phyloP scores from a whole-genome alignment of 2,113 vertebrate genomes.

The Callocephalon fimbriatum region DNA sequence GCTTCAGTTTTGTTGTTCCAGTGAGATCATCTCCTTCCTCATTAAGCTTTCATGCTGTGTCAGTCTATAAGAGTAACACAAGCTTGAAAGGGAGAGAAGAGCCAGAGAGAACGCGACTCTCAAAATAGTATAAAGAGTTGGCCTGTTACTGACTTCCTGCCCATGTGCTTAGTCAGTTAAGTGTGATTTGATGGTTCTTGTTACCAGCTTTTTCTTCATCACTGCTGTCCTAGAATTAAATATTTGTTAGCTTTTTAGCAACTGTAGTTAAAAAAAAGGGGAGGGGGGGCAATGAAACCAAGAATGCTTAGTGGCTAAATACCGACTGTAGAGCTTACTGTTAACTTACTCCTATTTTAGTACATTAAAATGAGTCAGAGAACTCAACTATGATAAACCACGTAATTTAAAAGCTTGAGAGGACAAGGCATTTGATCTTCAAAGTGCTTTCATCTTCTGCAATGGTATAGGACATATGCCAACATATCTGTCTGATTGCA shows the following conservation, averaged over 20 bases:
- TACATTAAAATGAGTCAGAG: slow-evolving; percentile 52
- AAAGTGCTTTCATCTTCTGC: slow-evolving; percentile 66
- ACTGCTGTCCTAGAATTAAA: slow-evolving; percentile 12
- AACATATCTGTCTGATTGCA: slow-evolving; percentile 68
- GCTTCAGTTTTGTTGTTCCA: slow-evolving; percentile 61
- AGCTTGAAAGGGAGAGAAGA: slow-evolving; percentile 42
- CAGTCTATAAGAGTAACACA: slow-evolving; percentile 65
- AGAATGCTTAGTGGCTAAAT: slow-evolving; percentile 21
- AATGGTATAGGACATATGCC: slow-evolving; percentile 33
- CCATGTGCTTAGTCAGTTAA: slow-evolving; percentile 60
- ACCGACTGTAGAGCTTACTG: not conserved
- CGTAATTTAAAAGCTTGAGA: slow-evolving; percentile 60
- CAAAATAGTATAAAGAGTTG: slow-evolving; percentile 59
- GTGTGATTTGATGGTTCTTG: slow-evolving; percentile 37
- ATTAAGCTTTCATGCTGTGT: slow-evolving; percentile 71
- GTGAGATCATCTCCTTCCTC: slow-evolving; percentile 71
- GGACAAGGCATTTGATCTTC: slow-evolving; percentile 69
- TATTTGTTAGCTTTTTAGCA: slow-evolving; percentile 32
- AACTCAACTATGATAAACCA: slow-evolving; percentile 58
- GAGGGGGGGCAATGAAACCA: not conserved
- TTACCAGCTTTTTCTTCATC: slow-evolving; percentile 32
- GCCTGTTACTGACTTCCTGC: slow-evolving; percentile 56
- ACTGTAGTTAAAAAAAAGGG: not conserved
- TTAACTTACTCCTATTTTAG: slow-evolving; percentile 57
- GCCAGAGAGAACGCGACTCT: slow-evolving; percentile 56